A percentile compares a stretch with the other conserved stretches of the same genome.
Evolutionary conservation across 2,888 invertebrate species (phyloP).

Genomic region (Hemithea aestivaria): DNA sequence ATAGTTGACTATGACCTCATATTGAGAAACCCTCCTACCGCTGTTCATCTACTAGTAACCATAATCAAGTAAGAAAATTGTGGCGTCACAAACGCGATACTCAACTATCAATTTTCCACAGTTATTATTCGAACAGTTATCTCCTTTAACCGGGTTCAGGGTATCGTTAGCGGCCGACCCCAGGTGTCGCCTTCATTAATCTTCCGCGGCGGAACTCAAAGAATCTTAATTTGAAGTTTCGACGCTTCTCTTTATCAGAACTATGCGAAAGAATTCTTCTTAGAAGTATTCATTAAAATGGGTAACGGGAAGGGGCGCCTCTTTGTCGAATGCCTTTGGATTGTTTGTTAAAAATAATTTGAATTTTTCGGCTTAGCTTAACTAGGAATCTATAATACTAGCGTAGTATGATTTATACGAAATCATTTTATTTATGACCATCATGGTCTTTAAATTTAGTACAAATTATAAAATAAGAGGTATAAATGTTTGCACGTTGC

Average conservation of each 20-base stretch:
- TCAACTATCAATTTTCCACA: slow-evolving; percentile 32
- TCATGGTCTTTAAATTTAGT: no score
- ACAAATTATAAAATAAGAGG: no score
- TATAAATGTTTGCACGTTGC: no score
- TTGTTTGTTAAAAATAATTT: slow-evolving; percentile 25
- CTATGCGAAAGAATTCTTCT: slow-evolving; percentile 73
- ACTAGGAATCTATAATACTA: no score
- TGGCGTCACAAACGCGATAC: neutral
- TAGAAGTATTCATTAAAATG: slow-evolving; percentile 67
- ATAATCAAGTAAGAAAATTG: no score
- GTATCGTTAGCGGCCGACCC: slow-evolving; percentile 59
- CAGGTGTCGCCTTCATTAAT: slow-evolving; percentile 77
- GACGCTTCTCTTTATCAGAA: slow-evolving; percentile 73
- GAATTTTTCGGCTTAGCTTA: slow-evolving; percentile 13
- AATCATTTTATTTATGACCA: no score
- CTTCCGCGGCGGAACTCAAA: slow-evolving; percentile 72
- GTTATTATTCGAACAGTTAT: slow-evolving; percentile 60
- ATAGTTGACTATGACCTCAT: no score
- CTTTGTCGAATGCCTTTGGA: slow-evolving; percentile 30
- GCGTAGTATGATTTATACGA: no score
- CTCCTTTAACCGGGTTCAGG: slow-evolving; percentile 38
- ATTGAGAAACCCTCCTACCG: no score
- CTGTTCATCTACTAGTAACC: no score
- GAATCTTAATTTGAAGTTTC: slow-evolving; percentile 79
- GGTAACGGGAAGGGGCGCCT: slow-evolving; percentile 42